Evolutionary conservation across 1,140 invertebrate genomes (phyloP), one percentile per base, ranked within the genome.

Genomic region (Neuroterus valhalla): DNA sequence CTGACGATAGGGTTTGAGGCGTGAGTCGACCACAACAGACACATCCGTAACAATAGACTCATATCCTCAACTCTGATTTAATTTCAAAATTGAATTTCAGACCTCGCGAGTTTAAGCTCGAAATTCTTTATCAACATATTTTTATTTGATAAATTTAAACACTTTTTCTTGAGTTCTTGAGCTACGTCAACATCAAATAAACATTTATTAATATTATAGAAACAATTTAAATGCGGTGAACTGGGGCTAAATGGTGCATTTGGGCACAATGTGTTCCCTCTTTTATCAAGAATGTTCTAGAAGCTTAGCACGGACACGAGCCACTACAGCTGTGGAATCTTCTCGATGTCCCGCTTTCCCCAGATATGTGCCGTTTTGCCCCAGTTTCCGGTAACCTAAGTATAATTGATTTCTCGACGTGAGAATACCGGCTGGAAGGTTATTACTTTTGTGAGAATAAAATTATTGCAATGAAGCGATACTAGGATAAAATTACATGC

Each of bases 1-100:
- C 82, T 83, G 82, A 83, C 70, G 77, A 82, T 78, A 77, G 70
- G 81, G 78, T 67, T 55, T 68, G 75, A 74, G 48, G 31, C 70
- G 75, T 62, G 74, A 72, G 50, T 62, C 62, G 68, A 72, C 71
- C 75, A 74, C 69, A 31, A 44, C 43, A 62, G 42, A 55, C 44
- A 44, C 70, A 71, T 43, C 17, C 31, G 43, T 62, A 62, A 62
- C 70, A 68, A 71, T 52, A 69, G 55, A 31, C 55, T 62, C 55
- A 62, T 62, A 62, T 62, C 31, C 55, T 38, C 55, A 62, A 15
- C 55, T 62, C 23, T 23, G 8, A 31, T 62, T 31, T 15, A 71
- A 48, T 48, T 78, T 76, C 71, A 76, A 72, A 77, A 79, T 81
- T 79, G 74, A 78, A 78, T 76, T 79, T 71, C 75, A 73, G 67